Base-by-base conservation (phyloP, 2,113 vertebrate species). In the Thryonomys swinderianus region DNA sequence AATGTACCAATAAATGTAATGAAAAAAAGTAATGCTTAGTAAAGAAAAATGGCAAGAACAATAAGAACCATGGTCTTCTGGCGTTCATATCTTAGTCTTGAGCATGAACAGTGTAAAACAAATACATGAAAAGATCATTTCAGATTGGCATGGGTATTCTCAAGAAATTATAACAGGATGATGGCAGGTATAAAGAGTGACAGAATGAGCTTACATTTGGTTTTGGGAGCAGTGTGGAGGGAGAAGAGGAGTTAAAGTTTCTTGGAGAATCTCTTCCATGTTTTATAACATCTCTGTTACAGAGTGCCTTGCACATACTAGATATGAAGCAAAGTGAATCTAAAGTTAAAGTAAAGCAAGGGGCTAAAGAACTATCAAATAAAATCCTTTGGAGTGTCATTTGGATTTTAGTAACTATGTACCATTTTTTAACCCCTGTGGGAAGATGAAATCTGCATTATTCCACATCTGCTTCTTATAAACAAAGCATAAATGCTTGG, bases 401-500 rank as follows among this genome's bases (percentile, higher is more conserved):
- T 95, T 85, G 78, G 51, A 78, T 83, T 91, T 96, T 40, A 55
- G 11, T 69, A 93, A 88, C 51, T 37, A 9, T 7, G 20, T 32
- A 18, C 1, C 10, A 13, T 40, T 18, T 66, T 59, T 91, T 73
- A 45, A 74, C 25, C 79, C 20, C 37, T 53, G n/a, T 20, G 57
- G 66, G 37, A 89, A 55, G 59, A 59, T 27, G 23, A 27, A 71
- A 30, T 67, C 40, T 67, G 18, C 40, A 13, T 88, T 92, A 42
- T 66, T 92, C 21, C 64, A 61, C 66, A 93, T 57, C 48, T 81
- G 79, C n/a, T 90, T 90, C 85, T n/a, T 59, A 30, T 88, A 27
- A 94, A n/a, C 81, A 40, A 53, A 90, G 3, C 30, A 80, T 27
- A 48, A 90, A 82, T 45, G 34, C n/a, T 82, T 87, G 37, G 64